phyloP scores from a whole-genome alignment of 1,140 invertebrate species.

The Drosophila carrolli region DNA sequence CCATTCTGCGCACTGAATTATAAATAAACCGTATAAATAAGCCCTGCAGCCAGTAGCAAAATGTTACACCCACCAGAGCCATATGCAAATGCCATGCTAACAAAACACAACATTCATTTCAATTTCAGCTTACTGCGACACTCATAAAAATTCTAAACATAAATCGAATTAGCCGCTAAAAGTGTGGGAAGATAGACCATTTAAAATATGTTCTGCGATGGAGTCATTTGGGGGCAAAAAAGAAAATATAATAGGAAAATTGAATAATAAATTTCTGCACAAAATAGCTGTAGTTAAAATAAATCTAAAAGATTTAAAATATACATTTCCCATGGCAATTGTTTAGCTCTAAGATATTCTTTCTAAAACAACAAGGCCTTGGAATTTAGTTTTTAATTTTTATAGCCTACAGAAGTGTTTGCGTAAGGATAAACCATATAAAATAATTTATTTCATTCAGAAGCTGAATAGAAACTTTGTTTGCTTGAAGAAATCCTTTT shows the following conservation, averaged over 20 bases:
- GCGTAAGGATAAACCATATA: too few relatives aligned
- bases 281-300: neutral
- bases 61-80: conserved; percentile 17
- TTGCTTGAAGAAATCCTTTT: neutral
- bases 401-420: too few relatives aligned
- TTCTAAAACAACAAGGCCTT: too few relatives aligned
- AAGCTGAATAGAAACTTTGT: neutral
- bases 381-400: too few relatives aligned
- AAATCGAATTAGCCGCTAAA: conserved; percentile 66
- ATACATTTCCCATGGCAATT: too few relatives aligned
- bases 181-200: conserved; percentile 10
- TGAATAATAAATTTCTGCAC: neutral
- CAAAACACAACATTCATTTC: conserved; percentile 55
- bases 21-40: conserved; percentile 68
- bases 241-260: neutral
- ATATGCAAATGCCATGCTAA: conserved; percentile 25
- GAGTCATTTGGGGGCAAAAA: neutral
- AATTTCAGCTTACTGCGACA: conserved; percentile 40
- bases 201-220: conserved; percentile 11
- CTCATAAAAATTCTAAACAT: conserved; percentile 59
- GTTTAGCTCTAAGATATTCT: too few relatives aligned
- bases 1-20: conserved; percentile 71
- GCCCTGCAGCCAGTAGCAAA: conserved; percentile 42
- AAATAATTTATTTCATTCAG: neutral
- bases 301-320: too few relatives aligned